Percentiles rank a stretch among this genome's conserved stretches.
phyloP scores from a whole-genome alignment of 2,797 vertebrate genomes.

The Cossypha heuglini region DNA sequence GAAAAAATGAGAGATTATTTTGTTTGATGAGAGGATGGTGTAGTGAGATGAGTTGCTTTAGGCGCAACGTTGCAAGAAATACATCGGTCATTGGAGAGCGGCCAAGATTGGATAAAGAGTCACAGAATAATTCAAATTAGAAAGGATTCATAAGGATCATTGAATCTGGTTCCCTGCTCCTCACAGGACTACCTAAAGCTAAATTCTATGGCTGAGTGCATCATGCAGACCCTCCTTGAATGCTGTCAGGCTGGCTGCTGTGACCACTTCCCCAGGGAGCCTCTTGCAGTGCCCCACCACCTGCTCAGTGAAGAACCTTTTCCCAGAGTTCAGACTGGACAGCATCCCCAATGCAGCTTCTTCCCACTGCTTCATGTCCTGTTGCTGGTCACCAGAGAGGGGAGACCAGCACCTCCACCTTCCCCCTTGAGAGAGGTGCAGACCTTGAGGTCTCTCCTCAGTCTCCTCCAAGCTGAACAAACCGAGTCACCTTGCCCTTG shows the following conservation, averaged over 20 bases:
- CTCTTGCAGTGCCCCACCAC: background rate
- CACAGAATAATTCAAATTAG: background rate
- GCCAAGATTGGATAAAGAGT: background rate
- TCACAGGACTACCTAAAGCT: background rate
- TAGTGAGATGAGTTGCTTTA: background rate
- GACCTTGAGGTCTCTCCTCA: background rate
- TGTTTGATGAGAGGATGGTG: background rate
- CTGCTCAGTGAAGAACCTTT: background rate
- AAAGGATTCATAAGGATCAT: background rate
- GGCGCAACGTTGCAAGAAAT: background rate
- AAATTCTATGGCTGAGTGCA: background rate
- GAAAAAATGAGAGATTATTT: background rate
- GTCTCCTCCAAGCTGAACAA: background rate
- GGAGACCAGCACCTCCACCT: background rate
- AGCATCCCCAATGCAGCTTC: background rate
- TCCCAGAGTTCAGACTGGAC: background rate
- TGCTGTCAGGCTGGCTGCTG: background rate
- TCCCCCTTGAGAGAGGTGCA: background rate
- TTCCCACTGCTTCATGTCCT: background rate
- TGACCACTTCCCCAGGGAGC: background rate
- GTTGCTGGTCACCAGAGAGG: background rate
- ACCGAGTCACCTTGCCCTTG: background rate
- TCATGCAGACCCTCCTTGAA: background rate
- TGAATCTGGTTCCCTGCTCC: background rate
- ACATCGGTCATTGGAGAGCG: accelerated